Evolutionary conservation across 2,888 invertebrate species (phyloP), one percentile per base, ranked within the genome.

Genomic region (Heliconius erato): DNA sequence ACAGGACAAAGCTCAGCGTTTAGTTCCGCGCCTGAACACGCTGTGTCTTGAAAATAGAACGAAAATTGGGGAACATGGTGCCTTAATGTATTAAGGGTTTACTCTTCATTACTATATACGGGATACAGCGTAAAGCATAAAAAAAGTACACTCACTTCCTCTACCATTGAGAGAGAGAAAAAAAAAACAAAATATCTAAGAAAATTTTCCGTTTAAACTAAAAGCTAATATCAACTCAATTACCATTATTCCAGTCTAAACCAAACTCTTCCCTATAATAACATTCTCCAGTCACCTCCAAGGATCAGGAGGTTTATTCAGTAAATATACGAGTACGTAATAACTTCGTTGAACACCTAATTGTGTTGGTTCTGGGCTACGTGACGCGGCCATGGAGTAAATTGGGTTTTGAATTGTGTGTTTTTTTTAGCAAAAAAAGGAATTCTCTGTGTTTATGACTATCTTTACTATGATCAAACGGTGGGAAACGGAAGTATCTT

Each of bases 291-390:
- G 86, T 84, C 86, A 89, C 88, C 88, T 88, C 84, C 90, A 91
- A 91, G 91, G 93, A 92, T 93, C 92, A 91, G 91, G 87, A 84
- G 86, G 88, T 89, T 89, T 88, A 85, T 79, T 85, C 80, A 83
- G 83, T 85, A 88, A 89, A 89, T 88, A 88, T 84, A 81, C 67
- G 28, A 67, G 67, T 67, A 67, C 84, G 85, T 82, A 84, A 86
- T 85, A 86, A 85, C 85, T 85, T 86, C 79, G 86, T 86, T 87
- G 83, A 89, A 89, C 88, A 88, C 82, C 88, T 93, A 93, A 93
- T 93, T 93, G 91, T 86, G 92, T 93, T 93, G 91, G 89, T 90
- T 91, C 84, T 91, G 92, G 9, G 92, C 91, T 92, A 91, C 67
- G 82, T 67, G 77, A 81, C 78, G 59, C 35, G 69, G 72, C 65